These are phyloP conservation scores for Deilephila porcellus DNA, from an alignment of 2,888 invertebrate genomes.

Conservation along the genomic window DNA sequence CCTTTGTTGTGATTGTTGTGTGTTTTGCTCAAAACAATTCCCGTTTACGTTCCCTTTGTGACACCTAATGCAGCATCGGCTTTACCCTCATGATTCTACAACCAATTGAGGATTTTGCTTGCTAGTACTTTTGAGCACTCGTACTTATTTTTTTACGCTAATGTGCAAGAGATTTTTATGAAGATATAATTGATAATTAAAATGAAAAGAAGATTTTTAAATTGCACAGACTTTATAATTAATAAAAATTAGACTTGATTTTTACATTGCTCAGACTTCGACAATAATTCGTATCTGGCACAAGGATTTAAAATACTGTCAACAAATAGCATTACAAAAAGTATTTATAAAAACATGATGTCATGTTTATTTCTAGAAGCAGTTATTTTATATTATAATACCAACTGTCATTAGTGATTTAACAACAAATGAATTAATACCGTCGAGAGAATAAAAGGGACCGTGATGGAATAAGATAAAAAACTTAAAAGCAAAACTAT, in stretches of 20 bases:
- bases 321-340: too few relatives aligned
- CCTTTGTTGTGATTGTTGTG: slow-evolving; percentile 79
- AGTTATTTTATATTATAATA: neutral
- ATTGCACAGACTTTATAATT: too few relatives aligned
- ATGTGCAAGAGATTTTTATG: too few relatives aligned
- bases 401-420: neutral
- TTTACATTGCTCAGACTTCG: too few relatives aligned
- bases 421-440: slow-evolving; percentile 1
- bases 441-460: neutral
- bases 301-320: too few relatives aligned
- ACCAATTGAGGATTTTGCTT: neutral
- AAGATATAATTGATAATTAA: too few relatives aligned
- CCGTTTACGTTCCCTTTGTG: slow-evolving; percentile 25
- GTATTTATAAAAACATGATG: neutral
- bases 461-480: slow-evolving; percentile 15
- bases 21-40: slow-evolving; percentile 52
- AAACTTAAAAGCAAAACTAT: slow-evolving; percentile 34
- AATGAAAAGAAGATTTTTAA: too few relatives aligned
- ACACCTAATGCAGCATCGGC: slow-evolving; percentile 3
- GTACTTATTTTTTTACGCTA: too few relatives aligned
- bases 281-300: too few relatives aligned
- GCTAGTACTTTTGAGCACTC: neutral
- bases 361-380: neutral
- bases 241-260: too few relatives aligned
- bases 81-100: neutral